phyloP scores from a whole-genome alignment of 1,140 invertebrate species.

The Lamellibrachia luymesi region DNA sequence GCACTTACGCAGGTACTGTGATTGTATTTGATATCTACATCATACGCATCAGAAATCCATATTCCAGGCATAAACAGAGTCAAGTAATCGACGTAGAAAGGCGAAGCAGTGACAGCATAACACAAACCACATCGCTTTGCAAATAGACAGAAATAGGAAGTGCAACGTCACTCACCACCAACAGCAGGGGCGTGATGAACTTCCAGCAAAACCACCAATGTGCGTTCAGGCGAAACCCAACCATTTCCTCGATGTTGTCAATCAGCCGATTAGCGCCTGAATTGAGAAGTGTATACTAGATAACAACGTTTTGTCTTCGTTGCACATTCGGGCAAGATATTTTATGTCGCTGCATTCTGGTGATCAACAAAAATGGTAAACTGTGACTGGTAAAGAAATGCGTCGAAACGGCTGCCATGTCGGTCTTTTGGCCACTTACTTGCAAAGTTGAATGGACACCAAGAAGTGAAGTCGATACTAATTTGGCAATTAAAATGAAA shows the following conservation, averaged over 20 bases:
- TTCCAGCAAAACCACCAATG: slow-evolving; percentile 31
- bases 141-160: neutral
- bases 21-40: no score
- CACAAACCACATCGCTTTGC: neutral
- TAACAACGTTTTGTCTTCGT: neutral
- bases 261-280: slow-evolving; percentile 27
- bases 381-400: no score
- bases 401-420: no score
- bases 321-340: neutral
- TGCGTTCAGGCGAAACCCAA: slow-evolving; percentile 19
- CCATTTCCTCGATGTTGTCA: slow-evolving; percentile 27
- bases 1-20: no score
- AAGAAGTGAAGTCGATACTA: no score
- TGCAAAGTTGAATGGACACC: no score
- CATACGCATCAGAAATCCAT: no score
- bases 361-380: neutral
- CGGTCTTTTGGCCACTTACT: no score
- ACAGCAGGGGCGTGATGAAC: slow-evolving; percentile 24
- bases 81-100: no score
- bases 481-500: no score
- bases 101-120: neutral
- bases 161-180: slow-evolving; percentile 19
- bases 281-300: neutral
- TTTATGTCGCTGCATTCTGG: neutral
- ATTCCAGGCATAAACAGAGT: no score